Base-by-base conservation (phyloP, 2,113 vertebrate species). In the Choloepus hoffmanni region DNA sequence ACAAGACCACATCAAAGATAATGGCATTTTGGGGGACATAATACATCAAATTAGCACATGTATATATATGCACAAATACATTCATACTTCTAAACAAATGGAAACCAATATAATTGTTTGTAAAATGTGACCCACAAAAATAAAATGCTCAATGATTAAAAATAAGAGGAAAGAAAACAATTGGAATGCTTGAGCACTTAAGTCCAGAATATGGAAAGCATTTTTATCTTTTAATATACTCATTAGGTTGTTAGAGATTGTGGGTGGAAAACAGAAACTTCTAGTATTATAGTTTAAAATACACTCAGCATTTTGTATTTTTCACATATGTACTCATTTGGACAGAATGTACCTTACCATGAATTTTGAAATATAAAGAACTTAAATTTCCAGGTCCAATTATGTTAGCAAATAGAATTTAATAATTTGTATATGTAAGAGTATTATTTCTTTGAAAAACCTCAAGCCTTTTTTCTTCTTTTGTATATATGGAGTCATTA, bases 151-250 rank as follows among this genome's bases (percentile, higher is more conserved):
- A 81, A 28, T 36, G 53, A 89, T 50, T 50, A 78, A 87, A 73
- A 70, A 89, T 68, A 86, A n/a, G 23, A 23, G 77, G 14, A 68
- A 92, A 58, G 30, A 16, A 72, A 83, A 26, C n/a, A 36, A 19
- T 24, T 87, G 28, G 9, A 8, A 24, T 85, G 67, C 60, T 90
- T 95, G 45, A 30, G 13, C 30, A 73, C 16, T 1, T 78, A 68
- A 85, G 15, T 6, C 33, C 82, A 30, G 36, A 88, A 28, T 90
- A 90, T 53, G 50, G 36, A 77, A 62, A 92, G 7, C 5, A 78
- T 43, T 94, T 93, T 81, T 50, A 19, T 87, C 24, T 95, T 96
- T 95, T 58, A 88, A 81, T 68, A 67, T 82, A 23, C 95, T 40
- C 24, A 83, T 85, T 95, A 92, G 12, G 16, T 77, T 91, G 70